A percentile compares a stretch with the other conserved stretches of the same genome.
Conservation (phyloP, 1,140 invertebrate genomes). For the Aphaenogaster floridana region DNA sequence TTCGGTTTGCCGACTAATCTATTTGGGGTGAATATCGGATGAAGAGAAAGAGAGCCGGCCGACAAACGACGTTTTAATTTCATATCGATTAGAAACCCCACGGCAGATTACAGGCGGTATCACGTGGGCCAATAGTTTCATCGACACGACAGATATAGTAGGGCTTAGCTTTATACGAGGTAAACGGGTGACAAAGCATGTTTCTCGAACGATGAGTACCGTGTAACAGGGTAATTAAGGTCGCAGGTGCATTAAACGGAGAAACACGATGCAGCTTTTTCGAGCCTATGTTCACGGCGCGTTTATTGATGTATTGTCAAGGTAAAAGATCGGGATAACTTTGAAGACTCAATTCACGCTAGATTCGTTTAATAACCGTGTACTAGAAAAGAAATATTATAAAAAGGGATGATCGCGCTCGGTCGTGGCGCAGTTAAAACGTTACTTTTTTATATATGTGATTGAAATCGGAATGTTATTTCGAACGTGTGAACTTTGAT, state of each 20-base stretch:
- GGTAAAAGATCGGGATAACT: constrained; percentile 61
- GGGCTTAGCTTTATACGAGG: constrained; percentile 65
- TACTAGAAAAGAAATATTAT: constrained; percentile 42
- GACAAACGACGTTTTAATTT: constrained; percentile 70
- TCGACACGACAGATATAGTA: constrained; percentile 68
- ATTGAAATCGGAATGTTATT: constrained; percentile 4
- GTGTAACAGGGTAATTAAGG: constrained; percentile 69
- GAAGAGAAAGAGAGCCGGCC: constrained; percentile 32
- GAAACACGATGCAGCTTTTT: constrained; percentile 66
- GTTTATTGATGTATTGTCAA: constrained; percentile 63
- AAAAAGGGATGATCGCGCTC: constrained; percentile 32
- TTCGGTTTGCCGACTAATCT: constrained; percentile 37
- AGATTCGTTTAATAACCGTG: constrained; percentile 51
- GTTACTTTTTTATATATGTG: background rate
- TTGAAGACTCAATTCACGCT: constrained; percentile 58
- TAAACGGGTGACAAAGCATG: constrained; percentile 67
- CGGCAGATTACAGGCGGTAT: constrained; percentile 64
- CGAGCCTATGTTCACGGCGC: constrained; percentile 56
- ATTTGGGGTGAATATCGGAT: constrained; percentile 51
- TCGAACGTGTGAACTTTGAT: background rate
- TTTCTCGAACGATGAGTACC: constrained; percentile 68
- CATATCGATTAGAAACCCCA: constrained; percentile 68
- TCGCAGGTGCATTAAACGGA: constrained; percentile 68
- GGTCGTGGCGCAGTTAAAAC: background rate
- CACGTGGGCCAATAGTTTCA: constrained; percentile 68